Evolutionary conservation across 1,140 invertebrate genomes (phyloP).

Genomic region (Drosophila sp.): DNA sequence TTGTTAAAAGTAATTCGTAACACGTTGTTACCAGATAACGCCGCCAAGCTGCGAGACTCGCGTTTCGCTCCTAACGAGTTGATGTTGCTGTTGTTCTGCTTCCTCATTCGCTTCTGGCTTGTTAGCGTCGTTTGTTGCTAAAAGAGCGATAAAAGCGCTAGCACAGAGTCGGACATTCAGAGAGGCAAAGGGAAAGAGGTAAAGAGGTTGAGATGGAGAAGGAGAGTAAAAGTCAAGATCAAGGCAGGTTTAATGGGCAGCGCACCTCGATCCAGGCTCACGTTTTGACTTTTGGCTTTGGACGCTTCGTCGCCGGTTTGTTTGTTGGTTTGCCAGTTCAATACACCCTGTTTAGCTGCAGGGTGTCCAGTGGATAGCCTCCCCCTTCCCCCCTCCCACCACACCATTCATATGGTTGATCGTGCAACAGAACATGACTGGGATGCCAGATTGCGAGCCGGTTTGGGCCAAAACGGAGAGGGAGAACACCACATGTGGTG

Average conservation of each 20-base stretch:
- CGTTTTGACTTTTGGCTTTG: conserved; percentile 81
- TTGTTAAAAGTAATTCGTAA: conserved; percentile 85
- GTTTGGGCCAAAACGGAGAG: conserved; percentile 17
- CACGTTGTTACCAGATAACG: conserved; percentile 85
- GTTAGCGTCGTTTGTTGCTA: conserved; percentile 77
- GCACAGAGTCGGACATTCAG: neutral
- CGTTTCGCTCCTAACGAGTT: conserved; percentile 31
- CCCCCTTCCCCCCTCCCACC: neutral
- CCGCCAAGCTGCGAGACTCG: conserved; percentile 51
- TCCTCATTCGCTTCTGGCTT: conserved; percentile 49
- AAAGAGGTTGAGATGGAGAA: no score
- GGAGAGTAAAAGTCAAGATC: conserved; percentile 49
- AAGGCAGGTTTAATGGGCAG: conserved; percentile 44
- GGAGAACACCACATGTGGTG: conserved; percentile 67
- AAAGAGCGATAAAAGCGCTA: conserved; percentile 73
- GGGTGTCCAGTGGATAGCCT: conserved; percentile 57
- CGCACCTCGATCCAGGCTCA: conserved; percentile 63
- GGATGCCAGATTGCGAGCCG: conserved; percentile 47
- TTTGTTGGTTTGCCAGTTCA: conserved; percentile 33
- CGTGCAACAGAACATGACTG: conserved; percentile 46
- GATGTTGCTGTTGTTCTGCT: conserved; percentile 26
- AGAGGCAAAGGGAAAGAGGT: conserved; percentile 8
- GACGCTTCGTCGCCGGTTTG: conserved; percentile 50
- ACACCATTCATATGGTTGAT: no score
- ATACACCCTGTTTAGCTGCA: conserved; percentile 63